Percentiles rank a stretch among this genome's conserved stretches.
These are phyloP conservation scores for Opisthocomus hoazin DNA, from an alignment of 2,113 vertebrate species.

Conservation along the genomic window DNA sequence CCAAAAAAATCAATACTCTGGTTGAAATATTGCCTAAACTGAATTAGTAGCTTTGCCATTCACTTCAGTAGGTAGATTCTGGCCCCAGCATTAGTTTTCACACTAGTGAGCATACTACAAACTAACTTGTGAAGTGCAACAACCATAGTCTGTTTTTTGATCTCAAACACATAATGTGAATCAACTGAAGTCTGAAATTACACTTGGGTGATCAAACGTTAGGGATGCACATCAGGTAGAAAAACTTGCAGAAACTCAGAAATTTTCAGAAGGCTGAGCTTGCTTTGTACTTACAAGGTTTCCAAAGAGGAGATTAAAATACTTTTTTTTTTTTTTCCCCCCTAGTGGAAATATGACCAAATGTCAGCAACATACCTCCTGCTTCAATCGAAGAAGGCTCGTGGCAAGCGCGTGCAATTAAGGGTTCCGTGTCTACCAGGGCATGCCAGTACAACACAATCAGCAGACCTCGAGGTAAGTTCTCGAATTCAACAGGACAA, in stretches of 20 bases:
- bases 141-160: neutral
- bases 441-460: constrained; percentile 20
- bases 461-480: constrained; percentile 69
- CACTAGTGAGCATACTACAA: accelerated
- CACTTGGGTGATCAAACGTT: neutral
- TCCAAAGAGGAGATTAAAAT: neutral
- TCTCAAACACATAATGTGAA: neutral
- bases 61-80: neutral
- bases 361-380: constrained; percentile 88
- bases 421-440: neutral
- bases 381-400: constrained; percentile 86
- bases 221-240: neutral
- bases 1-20: neutral
- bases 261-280: neutral
- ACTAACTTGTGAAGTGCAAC: neutral
- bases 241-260: neutral
- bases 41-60: neutral
- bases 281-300: neutral
- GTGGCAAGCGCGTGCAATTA: constrained; percentile 80
- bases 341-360: constrained; percentile 90
- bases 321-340: neutral
- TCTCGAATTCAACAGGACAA: neutral
- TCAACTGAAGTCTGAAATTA: neutral
- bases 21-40: neutral
- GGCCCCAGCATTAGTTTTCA: neutral